Evolutionary conservation across 2,888 invertebrate species (phyloP).

Genomic region (Apomyelois bistriatella): DNA sequence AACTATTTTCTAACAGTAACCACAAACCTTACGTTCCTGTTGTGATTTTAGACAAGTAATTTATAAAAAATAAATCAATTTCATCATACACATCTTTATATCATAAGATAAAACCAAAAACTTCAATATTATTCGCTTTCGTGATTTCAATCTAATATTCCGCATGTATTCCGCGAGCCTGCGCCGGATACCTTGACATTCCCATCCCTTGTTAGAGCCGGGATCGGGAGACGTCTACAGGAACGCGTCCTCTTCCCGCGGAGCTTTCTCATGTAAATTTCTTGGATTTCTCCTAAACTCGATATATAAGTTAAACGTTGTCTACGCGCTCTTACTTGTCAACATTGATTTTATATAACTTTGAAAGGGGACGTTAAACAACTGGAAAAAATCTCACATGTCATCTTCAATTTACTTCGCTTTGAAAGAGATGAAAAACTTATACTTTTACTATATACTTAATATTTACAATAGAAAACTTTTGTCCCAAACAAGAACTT

Average conservation of each 20-base stretch:
- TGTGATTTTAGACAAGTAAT: no score
- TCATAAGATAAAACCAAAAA: slow-evolving; percentile 32
- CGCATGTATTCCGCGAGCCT: slow-evolving; percentile 53
- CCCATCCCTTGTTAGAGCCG: slow-evolving; percentile 61
- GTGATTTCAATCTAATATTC: slow-evolving; percentile 68
- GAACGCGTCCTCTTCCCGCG: slow-evolving; percentile 44
- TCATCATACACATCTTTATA: no score
- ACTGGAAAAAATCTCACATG: no score
- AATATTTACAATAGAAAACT: no score
- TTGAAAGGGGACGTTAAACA: background rate
- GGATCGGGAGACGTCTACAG: slow-evolving; percentile 40
- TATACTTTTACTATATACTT: no score
- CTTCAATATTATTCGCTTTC: slow-evolving; percentile 54
- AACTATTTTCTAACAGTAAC: no score
- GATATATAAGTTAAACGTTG: slow-evolving; percentile 60
- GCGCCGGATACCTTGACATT: slow-evolving; percentile 63
- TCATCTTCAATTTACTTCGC: no score
- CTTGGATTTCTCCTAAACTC: slow-evolving; percentile 60
- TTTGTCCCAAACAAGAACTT: no score
- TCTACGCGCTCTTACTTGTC: slow-evolving; percentile 35
- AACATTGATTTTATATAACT: slow-evolving; percentile 12
- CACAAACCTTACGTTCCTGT: no score
- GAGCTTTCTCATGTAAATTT: slow-evolving; percentile 71
- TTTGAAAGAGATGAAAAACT: no score
- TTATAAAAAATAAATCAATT: background rate